Evolutionary conservation across 1,140 invertebrate species (phyloP), one percentile per base, ranked within the genome.

Genomic region (Scaptomyza pallida): DNA sequence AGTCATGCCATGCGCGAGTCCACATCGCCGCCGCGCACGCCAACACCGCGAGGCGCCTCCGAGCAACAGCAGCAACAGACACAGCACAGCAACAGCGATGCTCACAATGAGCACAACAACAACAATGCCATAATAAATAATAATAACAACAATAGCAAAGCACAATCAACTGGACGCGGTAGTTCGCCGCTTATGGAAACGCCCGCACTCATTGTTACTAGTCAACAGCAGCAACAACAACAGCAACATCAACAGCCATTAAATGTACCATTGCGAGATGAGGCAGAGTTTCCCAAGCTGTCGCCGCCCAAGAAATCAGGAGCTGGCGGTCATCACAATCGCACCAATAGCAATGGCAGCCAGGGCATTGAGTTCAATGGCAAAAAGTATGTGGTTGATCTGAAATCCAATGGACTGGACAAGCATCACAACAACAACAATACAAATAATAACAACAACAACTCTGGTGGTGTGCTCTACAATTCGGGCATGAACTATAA

Each of bases 1-100:
- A 97, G 96, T 81, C 96, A 97, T 93, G 97, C 97, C 64, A 96
- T 98, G 92, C 94, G 96, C 85, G 97, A 97, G 92, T 95, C 96
- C 67, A 94, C 95, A 54, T 97, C 96, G 19, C 96, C 97, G 12
- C 96, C 96, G 35, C 94, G 95, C 72, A 94, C 95, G 74, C 93
- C 94, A 54, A 94, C 93, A 62, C 93, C 93, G 76, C 92, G 91
- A 48, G 76, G 78, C 75, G 72, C 68, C 78, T 78, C 75, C 44
- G 78, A 88, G 56, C 74, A 74, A 56, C 72, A 82, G 50, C 60
- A 79, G 63, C 61, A 77, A 40, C 71, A 63, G 40, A n/a, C n/a
- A n/a, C 70, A 80, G 76, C 86, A 72, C 88, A 71, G 78, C 85
- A 74, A 63, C 91, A 68, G 82, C 89, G 83, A 89, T 51, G 50